Evolutionary conservation across 2,888 invertebrate species (phyloP), one percentile per base, ranked within the genome.

Genomic region (Zhuqinia jingwanae): DNA sequence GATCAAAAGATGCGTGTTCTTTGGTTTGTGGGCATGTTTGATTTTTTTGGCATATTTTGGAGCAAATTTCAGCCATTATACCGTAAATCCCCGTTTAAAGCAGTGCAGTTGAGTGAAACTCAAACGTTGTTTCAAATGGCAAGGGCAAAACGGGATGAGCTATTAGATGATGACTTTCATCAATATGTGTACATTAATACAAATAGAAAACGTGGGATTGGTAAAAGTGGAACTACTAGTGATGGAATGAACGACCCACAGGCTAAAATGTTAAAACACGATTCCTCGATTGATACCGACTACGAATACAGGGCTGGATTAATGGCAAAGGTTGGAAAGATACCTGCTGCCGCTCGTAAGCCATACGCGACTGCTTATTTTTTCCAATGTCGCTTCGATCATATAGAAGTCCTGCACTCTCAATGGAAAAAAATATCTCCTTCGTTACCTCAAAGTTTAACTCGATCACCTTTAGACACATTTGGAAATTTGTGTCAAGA

Each of bases 401-500:
- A 15, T 6, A 45, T 85, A 3, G 25, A 42, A 27, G 15, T 15
- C 0, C 3, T 78, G 30, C 22, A 47, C 30, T n/a, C n/a, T 20
- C 53, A 60, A 11, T 84, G 76, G 76, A 0, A 11, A 20, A 42
- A 56, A 27, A 13, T 77, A 11, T 56, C 45, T 0, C 13, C 11
- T 17, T n/a, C 65, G 10, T 22, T 47, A 3, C 42, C 30, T 50
- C 5, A 30, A 25, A 22, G 25, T 25, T 5, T 11, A 6, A 15
- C 27, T 5, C 45, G 27, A 20, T 50, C 63, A 50, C 83, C 83
- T 0, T 13, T 85, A 1, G 85, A 85, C 5, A 0, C 45, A 13
- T 78, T 85, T 60, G 85, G 70, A 68, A 68, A 17, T 36, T 10
- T 85, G 13, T 76, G 36, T 36, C 36, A 36, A 36, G 8, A 36